Percentiles rank a stretch among this genome's conserved stretches.
phyloP scores from a whole-genome alignment of 2,113 vertebrate genomes.

The human (Homo sapiens) region GRCh38 chr13:81302001-81302500 shows the following conservation, averaged over 20 bases:
- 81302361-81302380: background rate
- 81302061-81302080: background rate
- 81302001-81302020: background rate
- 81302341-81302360: conserved; percentile 11
- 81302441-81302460: background rate
- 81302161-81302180: background rate
- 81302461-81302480: background rate
- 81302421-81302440: background rate
- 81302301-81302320: background rate
- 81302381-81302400: conserved; percentile 34
- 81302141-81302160: conserved; percentile 7
- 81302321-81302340: conserved; percentile 6
- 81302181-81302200: background rate
- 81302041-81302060: background rate
- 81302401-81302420: background rate
- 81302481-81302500: background rate
- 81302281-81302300: conserved; percentile 49
- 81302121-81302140: conserved; percentile 23
- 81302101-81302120: background rate
- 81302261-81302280: background rate
- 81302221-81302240: background rate
- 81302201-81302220: conserved; percentile 18
- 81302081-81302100: background rate
- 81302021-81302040: background rate
- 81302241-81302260: conserved; percentile 26